Base-by-base conservation (phyloP, 1,140 invertebrate species). In the Orussus abietinus region DNA sequence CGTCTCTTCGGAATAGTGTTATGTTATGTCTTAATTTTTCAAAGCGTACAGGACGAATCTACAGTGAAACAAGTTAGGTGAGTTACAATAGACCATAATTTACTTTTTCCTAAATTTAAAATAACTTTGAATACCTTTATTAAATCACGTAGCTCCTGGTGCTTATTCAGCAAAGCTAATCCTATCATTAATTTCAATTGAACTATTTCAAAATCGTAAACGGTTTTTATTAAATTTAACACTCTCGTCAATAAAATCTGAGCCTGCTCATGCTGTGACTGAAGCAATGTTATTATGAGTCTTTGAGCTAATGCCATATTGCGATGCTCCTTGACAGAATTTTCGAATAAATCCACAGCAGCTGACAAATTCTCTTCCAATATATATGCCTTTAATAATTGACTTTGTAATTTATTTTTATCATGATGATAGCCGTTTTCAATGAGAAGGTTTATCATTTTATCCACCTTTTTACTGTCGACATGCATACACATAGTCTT, bases 221-320 rank as follows among this genome's bases (percentile, higher is more conserved):
- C 57, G 21, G 52, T 53, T 20, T 47, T 59, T 11, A 69, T 63
- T 1, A 59, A 45, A 20, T 60, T 51, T 4, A 77, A 50, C 2
- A 79, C 58, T 15, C 60, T 57, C 14, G 77, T 56, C 3, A 73
- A 56, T 11, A 73, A 45, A 72, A 64, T 25, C 62, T 57, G 4
- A 45, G 54, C 5, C 57, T 28, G 41, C 61, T 62, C 19, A 31
- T 51, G 0, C 66, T 55, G 31, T 64, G 57, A 48, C 15, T 55
- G 44, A 3, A 78, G 31, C 25, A 80, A 57, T 40, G 47, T 51
- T 34, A 55, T 64, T 1, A 81, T 41, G 0, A 81, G 19, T 58
- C 80, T 78, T 39, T 80, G 69, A 51, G 76, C 75, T 7, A 79
- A 49, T 1, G 80, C 80, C 1, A 72, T 74, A 21, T 67, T 72